Conservation (phyloP, 1,140 invertebrate species). For the Temnothorax nylanderi region DNA sequence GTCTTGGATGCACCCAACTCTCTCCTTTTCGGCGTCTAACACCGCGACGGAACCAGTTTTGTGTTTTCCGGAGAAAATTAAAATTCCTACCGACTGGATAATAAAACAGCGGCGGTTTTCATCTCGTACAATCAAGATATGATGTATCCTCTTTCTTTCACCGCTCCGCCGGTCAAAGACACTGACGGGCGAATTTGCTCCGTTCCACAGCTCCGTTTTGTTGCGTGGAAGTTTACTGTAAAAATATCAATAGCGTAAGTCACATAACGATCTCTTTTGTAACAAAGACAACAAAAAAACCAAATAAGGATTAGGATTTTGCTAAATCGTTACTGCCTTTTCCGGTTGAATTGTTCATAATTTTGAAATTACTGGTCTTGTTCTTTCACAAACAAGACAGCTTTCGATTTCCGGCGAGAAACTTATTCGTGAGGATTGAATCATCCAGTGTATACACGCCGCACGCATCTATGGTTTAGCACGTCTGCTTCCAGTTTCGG, state of each 20-base stretch:
- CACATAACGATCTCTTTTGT: not conserved
- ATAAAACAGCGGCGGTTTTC: slow-evolving; percentile 68
- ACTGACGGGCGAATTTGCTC: not conserved
- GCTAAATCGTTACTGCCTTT: not conserved
- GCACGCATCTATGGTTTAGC: not conserved
- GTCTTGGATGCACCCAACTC: slow-evolving; percentile 59
- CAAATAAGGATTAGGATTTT: not conserved
- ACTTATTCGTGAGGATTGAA: slow-evolving; percentile 15
- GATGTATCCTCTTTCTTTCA: slow-evolving; percentile 53
- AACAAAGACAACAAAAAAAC: not conserved
- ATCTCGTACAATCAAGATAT: slow-evolving; percentile 74
- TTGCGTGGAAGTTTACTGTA: not conserved
- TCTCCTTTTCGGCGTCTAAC: slow-evolving; percentile 61
- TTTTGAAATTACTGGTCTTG: not conserved
- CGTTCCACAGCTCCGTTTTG: slow-evolving; percentile 3
- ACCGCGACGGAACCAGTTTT: slow-evolving; percentile 66
- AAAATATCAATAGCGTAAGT: not conserved
- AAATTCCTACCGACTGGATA: slow-evolving; percentile 68
- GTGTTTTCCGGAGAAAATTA: slow-evolving; percentile 75
- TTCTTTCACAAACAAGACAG: not conserved
- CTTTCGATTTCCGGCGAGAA: not conserved
- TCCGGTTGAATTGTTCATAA: not conserved
- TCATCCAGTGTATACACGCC: not conserved
- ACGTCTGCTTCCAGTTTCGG: slow-evolving; percentile 4
- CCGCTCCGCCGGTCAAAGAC: slow-evolving; percentile 17